Evolutionary conservation across 1,140 invertebrate species (phyloP).

Genomic region (Amphibalanus amphitrite): DNA sequence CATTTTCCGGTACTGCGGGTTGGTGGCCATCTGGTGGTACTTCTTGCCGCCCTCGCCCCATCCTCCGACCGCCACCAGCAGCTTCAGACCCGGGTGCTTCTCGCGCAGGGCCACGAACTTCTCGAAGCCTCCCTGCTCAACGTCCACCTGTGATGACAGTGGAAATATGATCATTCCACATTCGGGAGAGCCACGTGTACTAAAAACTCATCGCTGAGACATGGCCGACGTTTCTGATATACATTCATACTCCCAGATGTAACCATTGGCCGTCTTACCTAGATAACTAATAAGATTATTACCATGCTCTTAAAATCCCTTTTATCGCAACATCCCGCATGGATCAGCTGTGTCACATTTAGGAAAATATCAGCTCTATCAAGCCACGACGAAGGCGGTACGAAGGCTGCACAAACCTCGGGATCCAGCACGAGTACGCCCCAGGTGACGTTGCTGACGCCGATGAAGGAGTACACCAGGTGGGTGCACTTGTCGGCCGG

Average conservation of each 20-base stretch:
- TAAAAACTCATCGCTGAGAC: too few relatives aligned
- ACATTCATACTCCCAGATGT: too few relatives aligned
- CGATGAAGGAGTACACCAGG: slow-evolving; percentile 76
- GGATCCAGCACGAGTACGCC: slow-evolving; percentile 58
- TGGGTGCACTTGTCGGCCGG: slow-evolving; percentile 68
- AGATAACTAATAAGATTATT: background rate
- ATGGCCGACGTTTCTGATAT: too few relatives aligned
- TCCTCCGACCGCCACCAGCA: slow-evolving; percentile 62
- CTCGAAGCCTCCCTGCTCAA: slow-evolving; percentile 9
- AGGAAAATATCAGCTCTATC: slow-evolving; percentile 1
- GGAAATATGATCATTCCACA: too few relatives aligned
- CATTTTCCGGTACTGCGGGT: slow-evolving; percentile 41
- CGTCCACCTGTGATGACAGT: slow-evolving; percentile 13
- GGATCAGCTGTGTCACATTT: slow-evolving; percentile 9
- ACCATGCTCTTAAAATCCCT: background rate
- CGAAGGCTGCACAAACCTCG: slow-evolving; percentile 38
- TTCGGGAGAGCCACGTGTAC: too few relatives aligned
- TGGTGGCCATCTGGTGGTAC: slow-evolving; percentile 57
- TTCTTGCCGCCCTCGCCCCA: slow-evolving; percentile 75
- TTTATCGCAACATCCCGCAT: background rate
- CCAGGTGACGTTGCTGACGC: slow-evolving; percentile 57
- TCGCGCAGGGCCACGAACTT: slow-evolving; percentile 38
- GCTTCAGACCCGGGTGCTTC: slow-evolving; percentile 51
- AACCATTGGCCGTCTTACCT: too few relatives aligned
- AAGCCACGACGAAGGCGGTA: background rate